Evolutionary conservation across 2,113 vertebrate species (phyloP).

Genomic region (Ammospiza nelsoni): DNA sequence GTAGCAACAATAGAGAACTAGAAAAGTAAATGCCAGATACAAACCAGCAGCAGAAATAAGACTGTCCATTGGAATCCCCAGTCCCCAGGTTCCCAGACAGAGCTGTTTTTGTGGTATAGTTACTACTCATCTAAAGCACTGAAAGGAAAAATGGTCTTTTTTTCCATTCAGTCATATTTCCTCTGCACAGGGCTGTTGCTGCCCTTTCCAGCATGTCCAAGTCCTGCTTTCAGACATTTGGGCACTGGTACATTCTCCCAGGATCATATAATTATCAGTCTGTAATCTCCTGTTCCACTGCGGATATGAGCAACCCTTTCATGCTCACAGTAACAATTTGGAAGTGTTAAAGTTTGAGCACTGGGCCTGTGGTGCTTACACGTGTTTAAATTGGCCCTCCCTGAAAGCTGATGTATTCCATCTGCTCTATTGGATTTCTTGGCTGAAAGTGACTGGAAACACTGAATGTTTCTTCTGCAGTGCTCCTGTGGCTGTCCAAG

Average conservation of each 20-base stretch:
- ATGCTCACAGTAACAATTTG: constrained; percentile 12
- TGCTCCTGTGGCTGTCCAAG: constrained; percentile 38
- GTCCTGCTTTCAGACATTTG: background rate
- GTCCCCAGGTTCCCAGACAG: background rate
- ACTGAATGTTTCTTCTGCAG: constrained; percentile 47
- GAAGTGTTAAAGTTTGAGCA: constrained; percentile 44
- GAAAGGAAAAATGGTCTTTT: background rate
- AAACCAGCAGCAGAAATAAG: background rate
- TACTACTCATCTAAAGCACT: background rate
- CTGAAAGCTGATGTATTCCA: constrained; percentile 57
- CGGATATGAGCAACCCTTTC: constrained; percentile 8
- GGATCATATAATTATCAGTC: constrained; percentile 8
- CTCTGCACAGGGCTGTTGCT: background rate
- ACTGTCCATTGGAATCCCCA: background rate
- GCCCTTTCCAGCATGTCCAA: background rate
- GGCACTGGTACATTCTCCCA: background rate
- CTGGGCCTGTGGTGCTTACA: constrained; percentile 23
- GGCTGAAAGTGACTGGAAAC: constrained; percentile 55
- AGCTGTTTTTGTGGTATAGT: background rate
- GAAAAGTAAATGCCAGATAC: background rate
- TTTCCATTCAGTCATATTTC: constrained; percentile 32
- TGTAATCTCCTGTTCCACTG: constrained; percentile 7
- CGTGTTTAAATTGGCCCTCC: constrained; percentile 56
- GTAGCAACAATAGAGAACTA: background rate
- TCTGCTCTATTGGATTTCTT: constrained; percentile 51